Base-by-base conservation (phyloP, 2,888 invertebrate genomes). In the Oscheius myriophilus region DNA sequence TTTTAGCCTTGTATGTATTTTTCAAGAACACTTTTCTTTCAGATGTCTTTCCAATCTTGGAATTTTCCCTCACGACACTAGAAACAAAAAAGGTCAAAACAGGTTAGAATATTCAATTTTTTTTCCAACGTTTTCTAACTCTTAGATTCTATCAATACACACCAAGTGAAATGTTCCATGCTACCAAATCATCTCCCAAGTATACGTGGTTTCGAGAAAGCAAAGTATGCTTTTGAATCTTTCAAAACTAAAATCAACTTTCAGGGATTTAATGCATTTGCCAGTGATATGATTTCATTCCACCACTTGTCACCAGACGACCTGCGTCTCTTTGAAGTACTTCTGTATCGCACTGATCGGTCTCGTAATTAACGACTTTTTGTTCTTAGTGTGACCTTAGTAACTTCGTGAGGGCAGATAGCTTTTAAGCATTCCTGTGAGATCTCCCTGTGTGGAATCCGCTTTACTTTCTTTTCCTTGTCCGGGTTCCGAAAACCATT, bases 221-320 rank as follows among this genome's bases (percentile, higher is more conserved):
- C 12, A 49, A 49, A 42, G 68, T 68, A 52, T 25, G 11, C 7
- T 41, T 25, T n/a, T 41, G 4, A 49, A 49, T 6, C 18, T 4
- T 9, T 6, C 3, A n/a, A 49, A 51, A 21, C 12, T 1, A 33
- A 41, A 33, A 26, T 43, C n/a, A 16, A 21, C n/a, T 45, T 76
- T 49, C 55, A 76, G 76, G 76, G 76, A 1, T 71, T 49, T 43
- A 54, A 49, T 6, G 77, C 71, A 0, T 71, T 77, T 51, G 69
- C 70, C 12, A 41, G 25, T 1, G 75, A 77, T 39, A 65, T 77
- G 42, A 71, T 77, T 58, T 63, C 66, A 1, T 73, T 75, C 59
- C 77, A 77, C 45, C 73, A 77, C 43, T 7, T 77, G 45, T 55
- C 66, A 14, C 65, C 71, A 14, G 73, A 73, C 25, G 68, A 73